Percentiles rank a stretch among this genome's conserved stretches.
phyloP scores from a whole-genome alignment of 2,113 vertebrate genomes.

The Excalfactoria chinensis region DNA sequence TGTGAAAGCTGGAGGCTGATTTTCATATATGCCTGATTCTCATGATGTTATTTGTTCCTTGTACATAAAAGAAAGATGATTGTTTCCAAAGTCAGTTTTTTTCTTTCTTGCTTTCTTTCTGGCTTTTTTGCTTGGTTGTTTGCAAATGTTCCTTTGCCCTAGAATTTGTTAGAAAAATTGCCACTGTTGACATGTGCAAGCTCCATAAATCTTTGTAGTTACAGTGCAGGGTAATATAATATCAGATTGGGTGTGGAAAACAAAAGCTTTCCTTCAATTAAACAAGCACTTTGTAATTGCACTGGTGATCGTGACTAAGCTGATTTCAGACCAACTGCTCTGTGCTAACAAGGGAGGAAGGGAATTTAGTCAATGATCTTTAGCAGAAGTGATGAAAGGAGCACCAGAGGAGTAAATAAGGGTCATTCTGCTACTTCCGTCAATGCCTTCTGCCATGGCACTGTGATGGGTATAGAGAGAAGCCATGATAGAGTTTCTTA shows the following conservation, averaged over 20 bases:
- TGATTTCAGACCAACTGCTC: background rate
- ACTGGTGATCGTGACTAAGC: background rate
- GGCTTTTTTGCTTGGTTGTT: background rate
- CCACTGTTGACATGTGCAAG: background rate
- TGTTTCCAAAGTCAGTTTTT: background rate
- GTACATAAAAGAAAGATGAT: constrained; percentile 8
- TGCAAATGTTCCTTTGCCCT: background rate
- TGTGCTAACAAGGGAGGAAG: background rate
- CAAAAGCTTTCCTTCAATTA: background rate
- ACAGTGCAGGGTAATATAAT: background rate
- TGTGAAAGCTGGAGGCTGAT: constrained; percentile 23
- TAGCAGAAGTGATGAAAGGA: background rate
- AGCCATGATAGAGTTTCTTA: accelerated
- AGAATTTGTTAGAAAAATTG: background rate
- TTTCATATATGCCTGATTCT: constrained; percentile 25
- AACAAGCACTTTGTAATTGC: background rate
- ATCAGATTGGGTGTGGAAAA: background rate
- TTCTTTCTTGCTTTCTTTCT: background rate
- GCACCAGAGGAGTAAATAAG: background rate
- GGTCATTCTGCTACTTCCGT: background rate
- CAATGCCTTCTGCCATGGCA: accelerated
- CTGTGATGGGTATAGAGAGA: background rate
- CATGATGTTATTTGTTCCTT: background rate
- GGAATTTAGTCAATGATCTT: background rate
- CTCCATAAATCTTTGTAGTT: background rate